Evolutionary conservation across 1,140 invertebrate species (phyloP).

Genomic region (Drosophila bocqueti): DNA sequence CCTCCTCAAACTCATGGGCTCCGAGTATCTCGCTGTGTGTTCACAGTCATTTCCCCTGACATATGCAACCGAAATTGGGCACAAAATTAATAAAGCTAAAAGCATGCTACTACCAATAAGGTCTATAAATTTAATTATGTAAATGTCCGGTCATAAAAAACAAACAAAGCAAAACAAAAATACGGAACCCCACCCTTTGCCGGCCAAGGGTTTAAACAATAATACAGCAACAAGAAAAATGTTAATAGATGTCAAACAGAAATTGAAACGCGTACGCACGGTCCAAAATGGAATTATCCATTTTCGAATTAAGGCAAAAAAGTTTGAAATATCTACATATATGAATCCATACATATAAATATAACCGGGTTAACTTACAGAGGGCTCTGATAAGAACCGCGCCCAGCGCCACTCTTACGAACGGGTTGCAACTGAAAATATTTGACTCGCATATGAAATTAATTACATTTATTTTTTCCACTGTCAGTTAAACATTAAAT

Average conservation of each 20-base stretch:
- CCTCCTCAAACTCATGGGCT: conserved; percentile 10
- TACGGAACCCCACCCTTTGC: background rate
- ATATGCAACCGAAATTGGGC: conserved; percentile 62
- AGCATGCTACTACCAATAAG: conserved; percentile 77
- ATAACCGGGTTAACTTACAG: conserved; percentile 6
- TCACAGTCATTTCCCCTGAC: conserved; percentile 33
- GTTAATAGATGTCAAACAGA: conserved; percentile 79
- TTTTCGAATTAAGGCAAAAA: conserved; percentile 1
- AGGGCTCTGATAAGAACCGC: conserved; percentile 16
- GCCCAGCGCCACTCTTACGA: conserved; percentile 3
- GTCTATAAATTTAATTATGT: conserved; percentile 83
- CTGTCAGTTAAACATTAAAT: conserved; percentile 68
- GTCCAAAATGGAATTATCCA: conserved; percentile 25
- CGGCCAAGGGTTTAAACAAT: background rate
- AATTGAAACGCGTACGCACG: conserved; percentile 61
- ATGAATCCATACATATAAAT: conserved; percentile 1
- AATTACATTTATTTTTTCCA: conserved; percentile 69
- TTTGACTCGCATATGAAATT: conserved; percentile 77
- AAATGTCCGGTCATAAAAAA: conserved; percentile 73
- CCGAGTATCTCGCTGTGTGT: conserved; percentile 27
- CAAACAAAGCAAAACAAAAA: background rate
- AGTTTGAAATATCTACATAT: conserved; percentile 11
- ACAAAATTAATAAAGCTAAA: conserved; percentile 80
- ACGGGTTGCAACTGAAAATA: conserved; percentile 36
- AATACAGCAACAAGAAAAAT: conserved; percentile 39